Percentiles rank a stretch among this genome's conserved stretches.
phyloP scores from a whole-genome alignment of 92 coral and sea anemone species.

The Porites lobata region DNA sequence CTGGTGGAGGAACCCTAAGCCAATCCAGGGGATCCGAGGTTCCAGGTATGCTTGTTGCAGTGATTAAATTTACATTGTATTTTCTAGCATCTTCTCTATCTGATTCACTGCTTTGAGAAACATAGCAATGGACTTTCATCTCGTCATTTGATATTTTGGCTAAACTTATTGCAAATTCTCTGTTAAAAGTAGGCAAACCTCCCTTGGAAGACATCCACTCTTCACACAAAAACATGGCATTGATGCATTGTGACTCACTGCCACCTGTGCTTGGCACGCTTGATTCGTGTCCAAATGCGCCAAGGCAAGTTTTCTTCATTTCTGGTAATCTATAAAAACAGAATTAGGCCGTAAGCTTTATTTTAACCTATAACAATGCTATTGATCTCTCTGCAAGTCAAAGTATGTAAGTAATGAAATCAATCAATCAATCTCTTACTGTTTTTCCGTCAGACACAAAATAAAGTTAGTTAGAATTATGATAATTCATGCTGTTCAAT shows the following conservation, averaged over 20 bases:
- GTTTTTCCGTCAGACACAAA: too few species aligned
- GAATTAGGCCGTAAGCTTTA: too few species aligned
- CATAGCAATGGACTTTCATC: slow-evolving; percentile 10
- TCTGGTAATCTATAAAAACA: too few species aligned
- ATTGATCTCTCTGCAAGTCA: too few species aligned
- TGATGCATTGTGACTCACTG: not conserved
- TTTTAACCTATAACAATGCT: too few species aligned
- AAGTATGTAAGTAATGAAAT: too few species aligned
- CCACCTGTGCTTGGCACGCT: too few species aligned
- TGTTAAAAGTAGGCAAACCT: not conserved
- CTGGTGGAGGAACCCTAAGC: not conserved
- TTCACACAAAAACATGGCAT: not conserved
- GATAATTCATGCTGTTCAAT: too few species aligned
- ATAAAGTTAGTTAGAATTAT: too few species aligned
- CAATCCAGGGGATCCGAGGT: not conserved
- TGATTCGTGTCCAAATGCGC: too few species aligned
- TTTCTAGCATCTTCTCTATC: slow-evolving; percentile 12
- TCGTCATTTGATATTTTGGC: not conserved
- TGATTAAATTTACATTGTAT: not conserved
- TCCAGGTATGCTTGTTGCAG: slow-evolving; percentile 4
- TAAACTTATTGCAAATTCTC: not conserved
- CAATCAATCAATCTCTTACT: too few species aligned
- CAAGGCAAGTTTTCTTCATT: too few species aligned
- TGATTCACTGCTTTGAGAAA: not conserved
- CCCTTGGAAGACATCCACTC: not conserved